Percentiles rank a stretch among this genome's conserved stretches.
phyloP scores from a whole-genome alignment of 2,888 invertebrate species.

The Norana najaformis region DNA sequence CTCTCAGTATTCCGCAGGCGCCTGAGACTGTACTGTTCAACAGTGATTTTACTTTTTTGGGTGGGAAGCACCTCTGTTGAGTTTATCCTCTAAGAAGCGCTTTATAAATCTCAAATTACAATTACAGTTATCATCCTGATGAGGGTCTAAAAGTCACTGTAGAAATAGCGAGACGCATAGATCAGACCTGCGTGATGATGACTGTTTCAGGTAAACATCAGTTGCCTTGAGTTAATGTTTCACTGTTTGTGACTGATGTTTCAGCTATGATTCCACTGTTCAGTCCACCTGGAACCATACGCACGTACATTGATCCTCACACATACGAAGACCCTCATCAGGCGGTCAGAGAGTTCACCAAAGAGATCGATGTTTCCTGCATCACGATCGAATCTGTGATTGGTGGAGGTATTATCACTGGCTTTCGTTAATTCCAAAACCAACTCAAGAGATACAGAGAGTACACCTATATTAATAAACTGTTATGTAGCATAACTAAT shows the following conservation, averaged over 20 bases:
- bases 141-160: no score
- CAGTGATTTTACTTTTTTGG: no score
- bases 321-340: slow-evolving; percentile 99
- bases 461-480: neutral
- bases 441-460: neutral
- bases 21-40: no score
- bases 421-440: neutral
- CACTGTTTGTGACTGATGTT: neutral
- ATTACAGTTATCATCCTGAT: no score
- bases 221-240: neutral
- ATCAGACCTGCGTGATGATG: no score
- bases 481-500: slow-evolving; percentile 1
- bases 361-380: slow-evolving; percentile 94
- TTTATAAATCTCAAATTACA: no score
- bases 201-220: neutral
- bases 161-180: no score
- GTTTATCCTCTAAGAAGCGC: no score
- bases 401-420: slow-evolving; percentile 66
- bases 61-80: no score
- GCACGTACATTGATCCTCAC: slow-evolving; percentile 91
- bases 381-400: slow-evolving; percentile 98
- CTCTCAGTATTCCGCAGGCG: no score
- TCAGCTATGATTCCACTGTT: slow-evolving; percentile 73
- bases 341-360: slow-evolving; percentile 93
- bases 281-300: slow-evolving; percentile 68